Evolutionary conservation across 2,113 vertebrate genomes (phyloP).

Genomic region (Strigops habroptila): DNA sequence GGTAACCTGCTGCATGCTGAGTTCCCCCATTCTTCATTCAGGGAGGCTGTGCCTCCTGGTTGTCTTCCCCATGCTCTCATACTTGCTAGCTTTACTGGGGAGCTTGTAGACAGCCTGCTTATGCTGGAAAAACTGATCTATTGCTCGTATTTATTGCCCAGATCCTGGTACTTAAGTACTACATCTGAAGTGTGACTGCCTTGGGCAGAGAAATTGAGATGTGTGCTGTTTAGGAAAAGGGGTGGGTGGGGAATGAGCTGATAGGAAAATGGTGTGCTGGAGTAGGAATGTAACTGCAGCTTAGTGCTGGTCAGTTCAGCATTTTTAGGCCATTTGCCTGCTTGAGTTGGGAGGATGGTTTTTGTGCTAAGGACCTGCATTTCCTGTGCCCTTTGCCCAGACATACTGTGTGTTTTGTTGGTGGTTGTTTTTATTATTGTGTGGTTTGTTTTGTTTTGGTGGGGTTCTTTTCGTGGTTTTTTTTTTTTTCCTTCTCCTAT

Average conservation of each 20-base stretch:
- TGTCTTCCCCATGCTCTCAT: rapidly evolving
- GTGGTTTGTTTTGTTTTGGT: neutral
- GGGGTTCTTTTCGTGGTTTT: too few species aligned
- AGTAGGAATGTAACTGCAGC: neutral
- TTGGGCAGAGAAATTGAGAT: neutral
- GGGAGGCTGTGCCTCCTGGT: neutral
- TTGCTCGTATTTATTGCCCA: neutral
- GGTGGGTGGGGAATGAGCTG: neutral
- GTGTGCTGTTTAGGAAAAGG: rapidly evolving
- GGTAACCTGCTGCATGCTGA: neutral
- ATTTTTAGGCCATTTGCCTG: neutral
- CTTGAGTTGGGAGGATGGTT: neutral
- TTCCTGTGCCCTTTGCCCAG: neutral
- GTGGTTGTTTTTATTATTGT: neutral
- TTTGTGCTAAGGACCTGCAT: neutral
- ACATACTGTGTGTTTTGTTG: neutral
- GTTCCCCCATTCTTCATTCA: neutral
- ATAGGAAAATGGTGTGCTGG: neutral
- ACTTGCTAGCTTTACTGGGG: neutral
- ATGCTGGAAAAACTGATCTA: neutral
- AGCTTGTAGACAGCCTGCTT: neutral
- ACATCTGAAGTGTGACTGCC: neutral
- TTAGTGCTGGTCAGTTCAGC: neutral
- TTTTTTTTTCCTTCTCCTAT: neutral
- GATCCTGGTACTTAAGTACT: neutral